phyloP scores from a whole-genome alignment of 2,888 invertebrate genomes.

The Thelaira solivaga region DNA sequence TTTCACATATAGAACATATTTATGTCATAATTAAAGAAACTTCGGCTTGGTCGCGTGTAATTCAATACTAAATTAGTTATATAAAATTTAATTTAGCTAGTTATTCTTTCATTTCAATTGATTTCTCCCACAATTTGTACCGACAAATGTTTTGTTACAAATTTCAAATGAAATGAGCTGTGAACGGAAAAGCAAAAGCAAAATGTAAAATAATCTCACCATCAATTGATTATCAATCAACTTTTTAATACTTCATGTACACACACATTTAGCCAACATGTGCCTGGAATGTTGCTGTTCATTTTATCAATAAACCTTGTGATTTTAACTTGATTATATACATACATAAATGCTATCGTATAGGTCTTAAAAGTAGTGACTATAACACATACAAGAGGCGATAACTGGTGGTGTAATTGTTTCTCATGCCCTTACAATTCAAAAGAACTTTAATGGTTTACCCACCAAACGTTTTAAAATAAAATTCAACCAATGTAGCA shows the following conservation, averaged over 20 bases:
- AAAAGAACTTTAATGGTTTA: neutral
- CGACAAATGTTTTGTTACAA: neutral
- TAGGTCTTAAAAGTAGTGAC: neutral
- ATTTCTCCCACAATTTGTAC: neutral
- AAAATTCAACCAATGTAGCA: too few species aligned
- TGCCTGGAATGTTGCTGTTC: too few species aligned
- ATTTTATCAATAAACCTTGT: too few species aligned
- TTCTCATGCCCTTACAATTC: neutral
- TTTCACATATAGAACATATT: neutral
- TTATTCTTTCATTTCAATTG: neutral
- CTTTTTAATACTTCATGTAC: constrained; percentile 49
- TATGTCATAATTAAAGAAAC: neutral
- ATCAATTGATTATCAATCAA: constrained; percentile 75
- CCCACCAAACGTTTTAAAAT: too few species aligned
- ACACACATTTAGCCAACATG: neutral
- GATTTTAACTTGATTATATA: too few species aligned
- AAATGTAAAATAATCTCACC: constrained; percentile 66
- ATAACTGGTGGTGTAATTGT: constrained; percentile 20
- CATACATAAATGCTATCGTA: neutral
- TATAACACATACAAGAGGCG: neutral
- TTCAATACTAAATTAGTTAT: constrained; percentile 9
- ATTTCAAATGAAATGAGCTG: neutral
- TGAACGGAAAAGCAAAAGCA: neutral
- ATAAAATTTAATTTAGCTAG: constrained; percentile 28
- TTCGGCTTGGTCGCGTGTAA: constrained; percentile 23